phyloP scores from a whole-genome alignment of 2,888 invertebrate species.

The Branchipolynoe longqiensis region DNA sequence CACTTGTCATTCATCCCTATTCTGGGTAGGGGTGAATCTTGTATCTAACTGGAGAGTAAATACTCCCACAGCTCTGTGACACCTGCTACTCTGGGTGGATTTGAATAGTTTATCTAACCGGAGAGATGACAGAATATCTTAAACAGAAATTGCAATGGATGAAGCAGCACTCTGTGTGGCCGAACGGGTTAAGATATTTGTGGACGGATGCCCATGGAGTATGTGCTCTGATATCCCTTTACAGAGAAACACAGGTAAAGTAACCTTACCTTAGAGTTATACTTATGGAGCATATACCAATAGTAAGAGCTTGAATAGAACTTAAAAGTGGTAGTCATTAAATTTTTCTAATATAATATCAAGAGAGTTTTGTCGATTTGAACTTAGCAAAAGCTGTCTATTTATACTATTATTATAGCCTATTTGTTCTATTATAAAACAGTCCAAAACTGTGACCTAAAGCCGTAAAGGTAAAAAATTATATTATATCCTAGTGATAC shows the following conservation, averaged over 20 bases:
- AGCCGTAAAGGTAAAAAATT: background rate
- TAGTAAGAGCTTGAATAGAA: background rate
- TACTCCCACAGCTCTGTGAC: too few relatives aligned
- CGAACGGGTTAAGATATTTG: conserved; percentile 65
- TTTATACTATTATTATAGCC: background rate
- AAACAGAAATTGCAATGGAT: conserved; percentile 62
- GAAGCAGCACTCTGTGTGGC: conserved; percentile 60
- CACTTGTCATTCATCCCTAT: too few relatives aligned
- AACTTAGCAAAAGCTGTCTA: background rate
- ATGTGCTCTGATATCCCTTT: conserved; percentile 66
- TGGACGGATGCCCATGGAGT: conserved; percentile 70
- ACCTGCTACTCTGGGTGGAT: too few relatives aligned
- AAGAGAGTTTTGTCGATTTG: background rate
- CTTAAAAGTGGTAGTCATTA: background rate
- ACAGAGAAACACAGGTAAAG: conserved; percentile 58
- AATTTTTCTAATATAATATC: background rate
- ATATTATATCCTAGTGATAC: background rate
- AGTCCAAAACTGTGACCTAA: too few relatives aligned
- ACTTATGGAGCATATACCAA: background rate
- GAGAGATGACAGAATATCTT: conserved; percentile 19
- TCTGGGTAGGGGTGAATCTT: too few relatives aligned
- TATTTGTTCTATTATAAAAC: too few relatives aligned
- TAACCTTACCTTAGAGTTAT: background rate
- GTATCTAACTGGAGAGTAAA: too few relatives aligned
- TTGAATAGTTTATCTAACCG: too few relatives aligned